Evolutionary conservation across 1,140 invertebrate species (phyloP).

Genomic region (Stratiolaelaps scimitus): DNA sequence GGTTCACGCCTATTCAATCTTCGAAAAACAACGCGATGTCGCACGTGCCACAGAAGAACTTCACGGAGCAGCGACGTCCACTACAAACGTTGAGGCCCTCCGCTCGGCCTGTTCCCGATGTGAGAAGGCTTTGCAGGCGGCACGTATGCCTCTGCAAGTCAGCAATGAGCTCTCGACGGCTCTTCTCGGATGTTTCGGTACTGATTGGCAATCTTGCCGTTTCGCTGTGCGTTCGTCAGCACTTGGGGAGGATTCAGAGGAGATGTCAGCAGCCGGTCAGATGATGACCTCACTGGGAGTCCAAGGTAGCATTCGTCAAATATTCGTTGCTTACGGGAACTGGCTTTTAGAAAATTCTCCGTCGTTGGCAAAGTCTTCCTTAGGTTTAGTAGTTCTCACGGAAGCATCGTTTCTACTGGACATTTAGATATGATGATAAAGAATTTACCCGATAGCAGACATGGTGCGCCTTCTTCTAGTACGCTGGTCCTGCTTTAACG

Average conservation of each 20-base stretch:
- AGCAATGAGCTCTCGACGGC: slow-evolving; percentile 34
- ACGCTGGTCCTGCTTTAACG: no score
- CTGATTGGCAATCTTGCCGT: slow-evolving; percentile 37
- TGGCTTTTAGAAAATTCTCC: no score
- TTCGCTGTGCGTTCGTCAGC: slow-evolving; percentile 53
- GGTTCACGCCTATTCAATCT: slow-evolving; percentile 43
- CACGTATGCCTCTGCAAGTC: slow-evolving; percentile 20
- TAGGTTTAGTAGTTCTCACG: no score
- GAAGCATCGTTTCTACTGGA: no score
- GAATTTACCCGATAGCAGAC: no score
- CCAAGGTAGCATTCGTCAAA: slow-evolving; percentile 39
- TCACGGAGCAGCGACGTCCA: slow-evolving; percentile 34
- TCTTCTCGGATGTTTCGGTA: slow-evolving; percentile 36
- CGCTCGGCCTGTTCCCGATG: slow-evolving; percentile 34
- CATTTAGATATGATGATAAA: no score
- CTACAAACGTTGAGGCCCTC: no score
- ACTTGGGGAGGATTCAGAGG: slow-evolving; percentile 56
- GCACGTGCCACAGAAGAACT: slow-evolving; percentile 34
- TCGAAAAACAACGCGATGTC: no score
- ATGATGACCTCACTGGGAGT: slow-evolving; percentile 59
- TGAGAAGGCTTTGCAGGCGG: slow-evolving; percentile 35
- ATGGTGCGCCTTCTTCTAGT: no score
- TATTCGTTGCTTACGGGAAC: slow-evolving; percentile 43
- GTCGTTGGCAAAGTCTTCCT: no score
- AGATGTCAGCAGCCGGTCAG: slow-evolving; percentile 64